phyloP scores from a whole-genome alignment of 2,797 vertebrate species.

The Sternarchorhynchus goeldii region DNA sequence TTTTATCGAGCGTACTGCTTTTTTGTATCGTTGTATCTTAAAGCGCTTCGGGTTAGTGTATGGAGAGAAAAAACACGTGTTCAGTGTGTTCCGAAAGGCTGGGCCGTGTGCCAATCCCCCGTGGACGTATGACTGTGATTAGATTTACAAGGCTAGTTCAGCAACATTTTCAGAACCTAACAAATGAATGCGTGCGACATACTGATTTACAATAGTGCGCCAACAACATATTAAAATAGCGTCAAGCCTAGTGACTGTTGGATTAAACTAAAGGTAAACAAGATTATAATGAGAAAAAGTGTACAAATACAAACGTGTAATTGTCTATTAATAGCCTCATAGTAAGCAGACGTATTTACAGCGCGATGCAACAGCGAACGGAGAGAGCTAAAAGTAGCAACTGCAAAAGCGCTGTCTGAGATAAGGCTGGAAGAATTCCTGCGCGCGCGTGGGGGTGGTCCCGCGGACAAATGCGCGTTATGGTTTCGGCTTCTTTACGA shows the following conservation, averaged over 20 bases:
- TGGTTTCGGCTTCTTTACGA: not conserved
- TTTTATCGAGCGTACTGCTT: not conserved
- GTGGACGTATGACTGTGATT: too few species aligned
- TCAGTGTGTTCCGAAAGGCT: not conserved
- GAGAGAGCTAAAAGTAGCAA: conserved; percentile 11
- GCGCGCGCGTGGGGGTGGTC: conserved; percentile 24
- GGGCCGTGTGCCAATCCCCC: too few species aligned
- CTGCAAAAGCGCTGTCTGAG: conserved; percentile 71
- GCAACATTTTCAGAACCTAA: too few species aligned
- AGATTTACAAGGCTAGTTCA: too few species aligned
- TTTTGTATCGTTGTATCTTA: not conserved
- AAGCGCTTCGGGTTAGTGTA: not conserved
- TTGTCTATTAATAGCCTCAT: conserved; percentile 4
- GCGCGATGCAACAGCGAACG: not conserved
- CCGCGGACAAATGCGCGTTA: not conserved
- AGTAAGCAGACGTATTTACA: conserved; percentile 29
- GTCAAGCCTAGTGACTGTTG: too few species aligned
- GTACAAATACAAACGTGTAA: not conserved
- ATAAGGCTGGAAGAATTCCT: conserved; percentile 74
- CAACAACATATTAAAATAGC: too few species aligned
- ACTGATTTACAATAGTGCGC: too few species aligned
- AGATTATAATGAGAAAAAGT: not conserved
- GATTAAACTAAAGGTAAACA: not conserved
- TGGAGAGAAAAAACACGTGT: not conserved
- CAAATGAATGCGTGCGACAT: too few species aligned